Conservation (phyloP, 1,140 invertebrate species). For the Bathynomus jamesi region DNA sequence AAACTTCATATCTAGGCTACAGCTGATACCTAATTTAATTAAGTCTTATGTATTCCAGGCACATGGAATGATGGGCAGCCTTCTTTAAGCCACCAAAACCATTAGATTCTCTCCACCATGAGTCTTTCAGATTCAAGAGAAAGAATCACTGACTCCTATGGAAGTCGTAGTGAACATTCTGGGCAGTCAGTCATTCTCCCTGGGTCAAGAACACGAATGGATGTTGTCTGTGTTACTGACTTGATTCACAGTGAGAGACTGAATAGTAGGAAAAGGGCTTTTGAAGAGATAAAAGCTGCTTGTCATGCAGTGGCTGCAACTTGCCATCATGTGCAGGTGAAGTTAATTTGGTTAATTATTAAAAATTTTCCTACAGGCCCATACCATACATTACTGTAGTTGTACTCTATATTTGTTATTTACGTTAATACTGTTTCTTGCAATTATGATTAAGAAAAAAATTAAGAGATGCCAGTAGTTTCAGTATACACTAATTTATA, state of each 20-base stretch:
- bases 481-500: too few species aligned
- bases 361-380: not conserved
- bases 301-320: conserved; percentile 68
- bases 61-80: too few species aligned
- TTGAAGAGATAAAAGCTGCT: conserved; percentile 74
- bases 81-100: too few species aligned
- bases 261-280: conserved; percentile 63
- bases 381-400: not conserved
- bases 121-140: not conserved
- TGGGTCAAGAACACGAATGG: conserved; percentile 54
- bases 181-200: not conserved
- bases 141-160: not conserved
- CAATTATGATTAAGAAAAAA: not conserved
- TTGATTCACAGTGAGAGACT: conserved; percentile 62
- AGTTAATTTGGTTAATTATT: not conserved
- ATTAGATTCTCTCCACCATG: not conserved
- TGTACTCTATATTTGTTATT: not conserved
- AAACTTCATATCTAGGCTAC: too few species aligned
- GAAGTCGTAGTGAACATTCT: not conserved
- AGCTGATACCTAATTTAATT: too few species aligned
- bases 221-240: conserved; percentile 85
- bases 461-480: not conserved
- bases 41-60: too few species aligned
- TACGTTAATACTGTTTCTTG: not conserved
- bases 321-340: conserved; percentile 72